These are phyloP conservation scores for Drosophila anomelani DNA, from an alignment of 2,888 invertebrate genomes.

Conservation along the genomic window DNA sequence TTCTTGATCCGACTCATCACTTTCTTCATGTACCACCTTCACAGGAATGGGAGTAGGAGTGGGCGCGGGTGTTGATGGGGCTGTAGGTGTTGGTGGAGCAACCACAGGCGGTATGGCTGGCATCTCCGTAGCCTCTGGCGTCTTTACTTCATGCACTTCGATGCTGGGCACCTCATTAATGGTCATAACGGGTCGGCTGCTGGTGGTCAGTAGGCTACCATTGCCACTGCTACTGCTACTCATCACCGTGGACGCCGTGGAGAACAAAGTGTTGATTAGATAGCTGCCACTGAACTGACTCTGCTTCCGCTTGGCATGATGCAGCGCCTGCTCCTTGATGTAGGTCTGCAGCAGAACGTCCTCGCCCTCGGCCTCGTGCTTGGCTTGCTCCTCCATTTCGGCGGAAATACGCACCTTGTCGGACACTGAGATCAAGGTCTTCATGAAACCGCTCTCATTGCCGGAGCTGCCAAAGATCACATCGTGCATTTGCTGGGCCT, in stretches of 20 bases:
- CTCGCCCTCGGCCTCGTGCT: constrained; percentile 81
- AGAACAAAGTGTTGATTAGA: constrained; percentile 19
- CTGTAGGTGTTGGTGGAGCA: background rate
- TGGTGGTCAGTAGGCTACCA: constrained; percentile 36
- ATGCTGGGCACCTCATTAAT: constrained; percentile 65
- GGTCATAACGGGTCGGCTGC: constrained; percentile 36
- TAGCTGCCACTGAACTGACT: constrained; percentile 85
- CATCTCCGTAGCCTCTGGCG: constrained; percentile 47
- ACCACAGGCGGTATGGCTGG: constrained; percentile 4
- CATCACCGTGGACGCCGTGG: constrained; percentile 19
- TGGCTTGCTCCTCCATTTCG: constrained; percentile 68
- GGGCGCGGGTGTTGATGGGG: background rate
- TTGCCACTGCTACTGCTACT: constrained; percentile 43
- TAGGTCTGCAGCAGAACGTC: constrained; percentile 90
- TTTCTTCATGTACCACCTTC: constrained; percentile 47
- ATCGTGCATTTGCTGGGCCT: constrained; percentile 83
- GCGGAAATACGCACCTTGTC: constrained; percentile 82
- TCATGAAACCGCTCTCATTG: constrained; percentile 82
- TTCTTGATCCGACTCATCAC: constrained; percentile 63
- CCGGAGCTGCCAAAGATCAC: constrained; percentile 81
- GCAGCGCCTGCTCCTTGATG: constrained; percentile 89
- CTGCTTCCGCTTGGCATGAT: constrained; percentile 90
- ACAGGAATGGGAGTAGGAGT: constrained; percentile 1
- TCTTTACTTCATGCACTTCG: constrained; percentile 67
- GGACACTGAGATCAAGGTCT: constrained; percentile 83